phyloP scores from a whole-genome alignment of 2,888 invertebrate species.

The Chelonus formosanus region DNA sequence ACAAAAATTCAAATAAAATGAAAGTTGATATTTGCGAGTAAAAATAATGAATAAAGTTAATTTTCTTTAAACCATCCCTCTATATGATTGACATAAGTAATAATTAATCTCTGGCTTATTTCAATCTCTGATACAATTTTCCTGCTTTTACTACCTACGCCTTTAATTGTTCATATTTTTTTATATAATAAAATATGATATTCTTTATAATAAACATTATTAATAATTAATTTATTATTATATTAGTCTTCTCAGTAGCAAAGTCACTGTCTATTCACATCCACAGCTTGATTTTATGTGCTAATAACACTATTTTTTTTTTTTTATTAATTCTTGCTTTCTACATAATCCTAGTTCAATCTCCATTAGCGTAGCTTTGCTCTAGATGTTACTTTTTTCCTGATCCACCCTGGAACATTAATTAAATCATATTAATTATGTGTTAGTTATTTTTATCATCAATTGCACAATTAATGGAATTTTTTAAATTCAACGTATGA shows the following conservation, averaged over 20 bases:
- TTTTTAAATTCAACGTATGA: too few species aligned
- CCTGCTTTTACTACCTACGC: slow-evolving; percentile 1
- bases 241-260: slow-evolving; percentile 60
- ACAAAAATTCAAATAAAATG: slow-evolving; percentile 4
- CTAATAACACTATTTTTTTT: slow-evolving; percentile 46
- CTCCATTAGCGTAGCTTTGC: slow-evolving; percentile 54
- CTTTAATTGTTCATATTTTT: slow-evolving; percentile 21
- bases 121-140: slow-evolving; percentile 23
- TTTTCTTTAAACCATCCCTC: too few species aligned
- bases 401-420: slow-evolving; percentile 67
- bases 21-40: neutral
- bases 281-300: slow-evolving; percentile 48
- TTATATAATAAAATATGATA: slow-evolving; percentile 62
- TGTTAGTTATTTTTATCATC: neutral
- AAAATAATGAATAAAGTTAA: too few species aligned
- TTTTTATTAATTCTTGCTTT: slow-evolving; percentile 23
- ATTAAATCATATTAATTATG: slow-evolving; percentile 20
- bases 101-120: too few species aligned
- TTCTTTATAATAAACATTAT: slow-evolving; percentile 59
- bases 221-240: slow-evolving; percentile 55
- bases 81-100: too few species aligned
- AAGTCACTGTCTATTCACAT: slow-evolving; percentile 52
- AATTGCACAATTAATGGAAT: neutral
- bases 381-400: slow-evolving; percentile 69
- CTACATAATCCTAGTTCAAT: slow-evolving; percentile 36